Conservation (phyloP, 2,797 vertebrate genomes). For the Sciaenops ocellatus region DNA sequence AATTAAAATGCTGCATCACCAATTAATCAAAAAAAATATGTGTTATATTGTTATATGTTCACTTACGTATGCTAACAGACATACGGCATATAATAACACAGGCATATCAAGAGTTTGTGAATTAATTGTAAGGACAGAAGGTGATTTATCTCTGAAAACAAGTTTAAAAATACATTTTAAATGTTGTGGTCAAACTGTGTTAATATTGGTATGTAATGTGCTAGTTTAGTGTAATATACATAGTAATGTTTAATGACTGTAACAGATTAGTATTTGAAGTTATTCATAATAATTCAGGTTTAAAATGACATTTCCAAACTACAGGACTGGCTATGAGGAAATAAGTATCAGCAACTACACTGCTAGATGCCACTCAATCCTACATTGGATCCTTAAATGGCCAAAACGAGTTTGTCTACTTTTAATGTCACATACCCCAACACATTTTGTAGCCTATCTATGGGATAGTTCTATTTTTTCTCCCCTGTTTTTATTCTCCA, state of each 20-base stretch:
- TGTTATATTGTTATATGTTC: conserved; percentile 1
- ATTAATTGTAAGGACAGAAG: not conserved
- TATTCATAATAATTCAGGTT: not conserved
- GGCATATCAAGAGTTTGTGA: not conserved
- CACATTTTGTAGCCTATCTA: not conserved
- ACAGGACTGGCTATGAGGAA: not conserved
- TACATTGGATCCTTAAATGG: not conserved
- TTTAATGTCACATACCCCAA: not conserved
- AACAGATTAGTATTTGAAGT: not conserved
- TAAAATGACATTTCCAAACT: not conserved
- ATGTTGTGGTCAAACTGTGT: not conserved
- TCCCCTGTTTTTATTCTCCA: not conserved
- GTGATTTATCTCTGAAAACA: not conserved
- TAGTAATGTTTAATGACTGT: not conserved
- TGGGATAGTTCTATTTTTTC: not conserved
- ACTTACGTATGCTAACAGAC: not conserved
- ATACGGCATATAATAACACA: not conserved
- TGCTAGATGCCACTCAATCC: too few species aligned
- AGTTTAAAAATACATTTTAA: not conserved
- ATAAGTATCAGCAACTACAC: too few species aligned
- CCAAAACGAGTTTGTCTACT: not conserved
- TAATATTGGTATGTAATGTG: not conserved
- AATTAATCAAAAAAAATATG: not conserved
- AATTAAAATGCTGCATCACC: not conserved
- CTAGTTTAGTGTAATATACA: not conserved